A percentile compares a stretch with the other conserved stretches of the same genome.
Conservation (phyloP, 2,888 invertebrate species). For the Amphipoea lucens region DNA sequence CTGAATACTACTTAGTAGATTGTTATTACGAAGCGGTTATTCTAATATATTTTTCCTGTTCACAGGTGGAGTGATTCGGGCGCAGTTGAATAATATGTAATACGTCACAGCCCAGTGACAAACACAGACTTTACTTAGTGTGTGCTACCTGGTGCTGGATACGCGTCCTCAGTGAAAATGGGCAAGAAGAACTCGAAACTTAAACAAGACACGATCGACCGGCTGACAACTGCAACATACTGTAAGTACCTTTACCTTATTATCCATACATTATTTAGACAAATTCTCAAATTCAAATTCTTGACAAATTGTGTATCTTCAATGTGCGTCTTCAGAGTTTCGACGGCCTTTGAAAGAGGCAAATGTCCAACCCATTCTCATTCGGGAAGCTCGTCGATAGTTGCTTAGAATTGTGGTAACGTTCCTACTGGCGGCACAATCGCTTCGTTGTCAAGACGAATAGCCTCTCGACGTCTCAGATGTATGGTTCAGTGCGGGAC, state of each 20-base stretch:
- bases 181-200: slow-evolving; percentile 99
- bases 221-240: slow-evolving; percentile 97
- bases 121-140: slow-evolving; percentile 68
- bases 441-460: slow-evolving; percentile 32
- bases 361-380: slow-evolving; percentile 16
- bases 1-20: slow-evolving; percentile 29
- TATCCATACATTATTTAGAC: slow-evolving; percentile 10
- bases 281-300: slow-evolving; percentile 26
- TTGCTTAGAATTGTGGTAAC: slow-evolving; percentile 16
- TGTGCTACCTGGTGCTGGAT: slow-evolving; percentile 63
- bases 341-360: slow-evolving; percentile 1
- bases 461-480: slow-evolving; percentile 16
- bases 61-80: slow-evolving; percentile 76
- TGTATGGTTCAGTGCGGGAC: slow-evolving; percentile 9
- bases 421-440: slow-evolving; percentile 18
- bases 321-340: slow-evolving; percentile 10
- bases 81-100: slow-evolving; percentile 84
- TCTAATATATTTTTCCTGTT: slow-evolving; percentile 66
- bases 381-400: slow-evolving; percentile 23
- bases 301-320: background rate
- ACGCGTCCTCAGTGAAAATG: slow-evolving; percentile 90
- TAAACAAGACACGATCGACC: slow-evolving; percentile 98
- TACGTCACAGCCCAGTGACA: slow-evolving; percentile 74
- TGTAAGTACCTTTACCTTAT: slow-evolving; percentile 92
- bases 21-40: slow-evolving; percentile 10